Evolutionary conservation across 53 echinoderm and acorn worm species (phyloP).

Genomic region (Echinarachnius parma): DNA sequence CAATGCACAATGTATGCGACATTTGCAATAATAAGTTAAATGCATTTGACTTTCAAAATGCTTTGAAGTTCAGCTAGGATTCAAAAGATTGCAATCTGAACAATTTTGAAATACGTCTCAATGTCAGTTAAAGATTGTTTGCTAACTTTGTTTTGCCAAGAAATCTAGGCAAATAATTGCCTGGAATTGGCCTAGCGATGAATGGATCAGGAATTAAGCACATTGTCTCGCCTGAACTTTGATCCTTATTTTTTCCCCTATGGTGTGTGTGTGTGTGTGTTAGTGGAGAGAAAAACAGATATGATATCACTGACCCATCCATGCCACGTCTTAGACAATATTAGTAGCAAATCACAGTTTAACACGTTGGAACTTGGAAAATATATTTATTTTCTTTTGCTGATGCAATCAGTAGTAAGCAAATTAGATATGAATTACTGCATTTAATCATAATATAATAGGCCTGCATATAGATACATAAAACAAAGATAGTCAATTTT

Average conservation of each 20-base stretch:
- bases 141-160: neutral
- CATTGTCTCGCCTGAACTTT: constrained; percentile 31
- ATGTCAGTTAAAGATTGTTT: constrained; percentile 2
- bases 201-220: constrained; percentile 3
- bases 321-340: neutral
- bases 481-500: neutral
- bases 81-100: neutral
- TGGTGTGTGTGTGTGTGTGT: neutral
- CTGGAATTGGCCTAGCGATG: neutral
- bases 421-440: too few species aligned
- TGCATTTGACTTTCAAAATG: neutral
- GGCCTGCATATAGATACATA: neutral
- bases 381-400: too few species aligned
- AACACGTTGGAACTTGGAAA: neutral
- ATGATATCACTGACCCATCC: constrained; percentile 21
- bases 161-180: constrained; percentile 27
- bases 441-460: neutral
- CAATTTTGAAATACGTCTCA: constrained; percentile 30
- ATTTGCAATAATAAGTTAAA: neutral
- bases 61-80: neutral
- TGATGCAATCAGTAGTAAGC: too few species aligned
- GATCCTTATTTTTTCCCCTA: constrained; percentile 1
- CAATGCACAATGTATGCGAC: neutral
- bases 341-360: neutral
- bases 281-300: constrained; percentile 3